These are phyloP conservation scores for Margaritifera margaritifera DNA, from an alignment of 2,888 invertebrate species.

Conservation along the genomic window DNA sequence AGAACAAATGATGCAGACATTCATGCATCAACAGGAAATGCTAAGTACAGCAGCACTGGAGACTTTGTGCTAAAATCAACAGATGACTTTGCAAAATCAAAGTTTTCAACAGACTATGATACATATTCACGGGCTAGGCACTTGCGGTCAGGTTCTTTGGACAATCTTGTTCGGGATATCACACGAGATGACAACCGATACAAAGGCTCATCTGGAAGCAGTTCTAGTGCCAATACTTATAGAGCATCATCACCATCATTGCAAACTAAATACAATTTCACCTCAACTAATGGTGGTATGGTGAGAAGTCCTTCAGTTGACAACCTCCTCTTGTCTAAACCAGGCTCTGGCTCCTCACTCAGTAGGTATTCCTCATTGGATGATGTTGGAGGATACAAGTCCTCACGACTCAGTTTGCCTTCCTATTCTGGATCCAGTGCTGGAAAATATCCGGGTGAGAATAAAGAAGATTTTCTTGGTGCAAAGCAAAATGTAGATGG, in stretches of 20 bases:
- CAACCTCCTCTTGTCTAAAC: slow-evolving; percentile 39
- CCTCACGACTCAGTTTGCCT: slow-evolving; percentile 21
- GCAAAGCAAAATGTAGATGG: slow-evolving; percentile 16
- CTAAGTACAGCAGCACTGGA: slow-evolving; percentile 4
- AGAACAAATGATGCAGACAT: slow-evolving; percentile 23
- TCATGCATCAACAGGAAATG: slow-evolving; percentile 34
- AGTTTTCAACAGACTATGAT: slow-evolving; percentile 28
- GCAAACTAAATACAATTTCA: slow-evolving; percentile 24
- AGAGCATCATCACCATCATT: slow-evolving; percentile 10
- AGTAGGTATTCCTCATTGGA: slow-evolving; percentile 35
- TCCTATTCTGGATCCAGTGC: slow-evolving; percentile 4
- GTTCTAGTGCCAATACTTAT: slow-evolving; percentile 29
- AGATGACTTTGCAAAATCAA: slow-evolving; percentile 14
- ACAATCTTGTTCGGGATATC: slow-evolving; percentile 26
- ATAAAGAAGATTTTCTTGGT: slow-evolving; percentile 19
- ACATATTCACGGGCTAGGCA: slow-evolving; percentile 33
- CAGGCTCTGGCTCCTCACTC: slow-evolving; percentile 21
- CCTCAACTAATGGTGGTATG: slow-evolving; percentile 33
- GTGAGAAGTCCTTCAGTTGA: slow-evolving; percentile 48
- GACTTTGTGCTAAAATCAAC: slow-evolving; percentile 24
- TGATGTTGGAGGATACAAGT: slow-evolving; percentile 23
- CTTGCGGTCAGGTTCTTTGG: slow-evolving; percentile 36
- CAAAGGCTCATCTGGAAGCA: slow-evolving; percentile 29
- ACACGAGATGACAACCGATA: slow-evolving; percentile 15
- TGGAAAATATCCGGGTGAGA: slow-evolving; percentile 24